Conservation (phyloP, 2,888 invertebrate species). For the Phyto melanocephala region DNA sequence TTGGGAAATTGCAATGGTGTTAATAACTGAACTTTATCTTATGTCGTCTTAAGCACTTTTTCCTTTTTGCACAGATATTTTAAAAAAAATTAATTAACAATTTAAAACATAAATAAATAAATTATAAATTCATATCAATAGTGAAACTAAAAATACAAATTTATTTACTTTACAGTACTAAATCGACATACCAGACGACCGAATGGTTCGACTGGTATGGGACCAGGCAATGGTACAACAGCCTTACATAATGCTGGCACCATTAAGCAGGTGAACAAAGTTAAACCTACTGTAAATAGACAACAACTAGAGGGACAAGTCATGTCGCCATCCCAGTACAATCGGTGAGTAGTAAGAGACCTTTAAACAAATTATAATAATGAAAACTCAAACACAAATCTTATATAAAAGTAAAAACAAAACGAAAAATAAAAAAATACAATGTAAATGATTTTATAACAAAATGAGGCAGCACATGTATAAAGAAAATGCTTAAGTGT, state of each 20-base stretch:
- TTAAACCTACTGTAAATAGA: slow-evolving; percentile 91
- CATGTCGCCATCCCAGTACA: slow-evolving; percentile 84
- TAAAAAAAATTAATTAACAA: too few relatives aligned
- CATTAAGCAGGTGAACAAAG: slow-evolving; percentile 90
- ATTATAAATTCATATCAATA: too few relatives aligned
- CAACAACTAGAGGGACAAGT: slow-evolving; percentile 85
- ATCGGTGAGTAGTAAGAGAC: slow-evolving; percentile 79
- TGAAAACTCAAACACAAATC: neutral
- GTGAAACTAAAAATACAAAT: neutral
- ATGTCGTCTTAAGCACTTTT: too few relatives aligned
- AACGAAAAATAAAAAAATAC: slow-evolving; percentile 30
- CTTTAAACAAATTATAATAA: neutral
- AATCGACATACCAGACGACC: slow-evolving; percentile 86
- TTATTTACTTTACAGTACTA: slow-evolving; percentile 82
- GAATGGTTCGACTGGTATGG: slow-evolving; percentile 75
- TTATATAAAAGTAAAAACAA: neutral
- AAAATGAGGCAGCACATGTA: slow-evolving; percentile 54
- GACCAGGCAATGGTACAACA: slow-evolving; percentile 70
- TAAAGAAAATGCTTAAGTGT: slow-evolving; percentile 62
- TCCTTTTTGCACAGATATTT: too few relatives aligned
- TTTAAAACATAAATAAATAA: too few relatives aligned
- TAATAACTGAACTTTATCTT: too few relatives aligned
- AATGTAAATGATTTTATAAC: slow-evolving; percentile 39
- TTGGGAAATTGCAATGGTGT: too few relatives aligned
- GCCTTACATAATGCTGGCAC: slow-evolving; percentile 81